Evolutionary conservation across 2,888 invertebrate species (phyloP), one percentile per base, ranked within the genome.

Genomic region (Oligia latruncula): DNA sequence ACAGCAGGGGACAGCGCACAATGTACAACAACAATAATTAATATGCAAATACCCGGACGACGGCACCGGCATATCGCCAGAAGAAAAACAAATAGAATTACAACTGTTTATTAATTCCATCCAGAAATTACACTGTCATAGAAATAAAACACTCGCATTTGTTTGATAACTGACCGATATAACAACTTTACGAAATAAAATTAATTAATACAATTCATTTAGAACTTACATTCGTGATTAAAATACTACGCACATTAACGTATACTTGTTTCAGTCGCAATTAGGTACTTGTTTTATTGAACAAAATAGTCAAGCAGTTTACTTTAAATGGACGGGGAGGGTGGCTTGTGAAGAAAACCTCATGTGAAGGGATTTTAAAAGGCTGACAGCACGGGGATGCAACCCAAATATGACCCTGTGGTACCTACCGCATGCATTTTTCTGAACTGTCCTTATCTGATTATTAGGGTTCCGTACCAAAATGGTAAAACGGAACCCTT

Each of bases 101-200:
- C 4, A 72, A 72, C 20, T 29, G 68, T 87, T 87, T 82, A 87
- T 80, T 88, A 60, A 82, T 70, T 85, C 64, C 68, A 67, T 40
- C 40, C 40, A 66, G 71, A 83, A 81, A 70, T 60, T 43, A 80
- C 70, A 78, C 58, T 74, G 70, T 85, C 78, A 65, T 76, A 82
- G n/a, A 78, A 29, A 68, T 77, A 86, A 74, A 83, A 72, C 74
- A 72, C 75, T 15, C 71, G 65, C 52, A 67, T 75, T 76, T 64
- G 66, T 78, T 58, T 43, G 43, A 82, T 65, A 58, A 71, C 66
- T 73, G 40, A 77, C 43, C 46, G 29, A 74, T 80, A 62, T 65
- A 77, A 80, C 70, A 73, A 71, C 29, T 76, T 74, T 58, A 71
- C 43, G 13, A 70, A 40, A 58, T 71, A 78, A 74, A 49, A 76